Percentiles rank a stretch among this genome's conserved stretches.
These are phyloP conservation scores for Alca torda DNA, from an alignment of 2,797 vertebrate species.

Conservation along the genomic window DNA sequence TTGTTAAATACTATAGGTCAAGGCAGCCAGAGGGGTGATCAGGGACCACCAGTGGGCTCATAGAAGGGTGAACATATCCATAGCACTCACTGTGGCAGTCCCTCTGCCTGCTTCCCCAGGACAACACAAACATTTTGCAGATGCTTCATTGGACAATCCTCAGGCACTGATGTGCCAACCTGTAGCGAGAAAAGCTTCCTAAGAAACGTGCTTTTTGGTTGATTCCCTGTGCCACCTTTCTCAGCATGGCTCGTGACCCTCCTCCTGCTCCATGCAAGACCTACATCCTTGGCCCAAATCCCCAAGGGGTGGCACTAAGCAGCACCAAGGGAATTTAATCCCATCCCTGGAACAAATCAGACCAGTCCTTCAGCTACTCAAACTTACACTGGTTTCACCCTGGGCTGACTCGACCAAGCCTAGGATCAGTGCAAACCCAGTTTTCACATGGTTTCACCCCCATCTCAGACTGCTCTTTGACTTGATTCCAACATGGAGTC, in stretches of 20 bases:
- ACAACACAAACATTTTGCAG: not conserved
- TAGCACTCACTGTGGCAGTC: accelerated
- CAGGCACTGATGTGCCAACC: not conserved
- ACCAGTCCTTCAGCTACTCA: not conserved
- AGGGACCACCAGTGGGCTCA: not conserved
- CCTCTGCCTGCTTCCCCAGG: not conserved
- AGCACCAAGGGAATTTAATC: not conserved
- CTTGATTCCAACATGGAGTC: not conserved
- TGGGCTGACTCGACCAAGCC: not conserved
- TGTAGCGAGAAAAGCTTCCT: not conserved
- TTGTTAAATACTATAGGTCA: not conserved
- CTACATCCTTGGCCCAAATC: accelerated
- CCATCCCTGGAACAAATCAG: not conserved
- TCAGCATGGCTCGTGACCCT: not conserved
- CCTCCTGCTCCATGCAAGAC: not conserved
- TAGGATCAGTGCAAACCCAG: not conserved
- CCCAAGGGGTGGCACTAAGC: not conserved
- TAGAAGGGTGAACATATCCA: not conserved
- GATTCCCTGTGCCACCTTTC: not conserved
- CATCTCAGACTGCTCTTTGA: not conserved
- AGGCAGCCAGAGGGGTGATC: not conserved
- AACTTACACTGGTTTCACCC: not conserved
- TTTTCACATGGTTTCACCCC: not conserved
- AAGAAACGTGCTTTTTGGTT: not conserved
- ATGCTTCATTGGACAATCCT: not conserved